phyloP scores from a whole-genome alignment of 1,140 invertebrate species.

The Drosophila chauvacae region DNA sequence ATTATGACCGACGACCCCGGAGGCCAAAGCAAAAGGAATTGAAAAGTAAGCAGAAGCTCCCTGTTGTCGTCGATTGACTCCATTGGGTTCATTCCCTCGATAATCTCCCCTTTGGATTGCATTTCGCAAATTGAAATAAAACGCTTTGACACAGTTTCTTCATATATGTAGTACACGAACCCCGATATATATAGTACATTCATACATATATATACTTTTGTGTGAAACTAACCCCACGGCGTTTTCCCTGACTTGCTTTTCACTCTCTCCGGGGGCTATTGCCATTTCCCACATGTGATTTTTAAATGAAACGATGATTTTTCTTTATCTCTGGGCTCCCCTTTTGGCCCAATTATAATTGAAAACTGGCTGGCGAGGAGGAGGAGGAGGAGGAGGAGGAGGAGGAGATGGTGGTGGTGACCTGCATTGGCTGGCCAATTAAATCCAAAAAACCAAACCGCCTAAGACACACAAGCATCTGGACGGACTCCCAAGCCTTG shows the following conservation, averaged over 20 bases:
- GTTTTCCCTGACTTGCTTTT: constrained; percentile 23
- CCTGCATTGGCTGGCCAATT: constrained; percentile 3
- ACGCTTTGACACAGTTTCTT: constrained; percentile 55
- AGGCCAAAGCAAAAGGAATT: neutral
- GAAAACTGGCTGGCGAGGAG: constrained; percentile 1
- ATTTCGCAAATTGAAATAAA: constrained; percentile 62
- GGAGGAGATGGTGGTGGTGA: neutral
- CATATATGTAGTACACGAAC: neutral
- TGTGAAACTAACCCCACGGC: constrained; percentile 6
- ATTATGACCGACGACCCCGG: neutral
- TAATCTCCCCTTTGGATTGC: constrained; percentile 27
- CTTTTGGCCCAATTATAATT: constrained; percentile 22
- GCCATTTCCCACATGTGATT: constrained; percentile 50
- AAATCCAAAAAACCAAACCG: neutral
- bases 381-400: neutral
- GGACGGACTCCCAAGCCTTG: constrained; percentile 17
- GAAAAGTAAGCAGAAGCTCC: neutral
- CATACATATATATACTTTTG: neutral
- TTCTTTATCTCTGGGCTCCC: constrained; percentile 27
- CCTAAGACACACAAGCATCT: constrained; percentile 3
- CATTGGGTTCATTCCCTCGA: constrained; percentile 1
- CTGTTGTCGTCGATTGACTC: constrained; percentile 15
- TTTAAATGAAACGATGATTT: constrained; percentile 66
- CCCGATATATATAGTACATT: neutral
- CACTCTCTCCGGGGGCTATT: neutral